Evolutionary conservation across 1,140 invertebrate genomes (phyloP), one percentile per base, ranked within the genome.

Genomic region (Lepidurus arcticus): DNA sequence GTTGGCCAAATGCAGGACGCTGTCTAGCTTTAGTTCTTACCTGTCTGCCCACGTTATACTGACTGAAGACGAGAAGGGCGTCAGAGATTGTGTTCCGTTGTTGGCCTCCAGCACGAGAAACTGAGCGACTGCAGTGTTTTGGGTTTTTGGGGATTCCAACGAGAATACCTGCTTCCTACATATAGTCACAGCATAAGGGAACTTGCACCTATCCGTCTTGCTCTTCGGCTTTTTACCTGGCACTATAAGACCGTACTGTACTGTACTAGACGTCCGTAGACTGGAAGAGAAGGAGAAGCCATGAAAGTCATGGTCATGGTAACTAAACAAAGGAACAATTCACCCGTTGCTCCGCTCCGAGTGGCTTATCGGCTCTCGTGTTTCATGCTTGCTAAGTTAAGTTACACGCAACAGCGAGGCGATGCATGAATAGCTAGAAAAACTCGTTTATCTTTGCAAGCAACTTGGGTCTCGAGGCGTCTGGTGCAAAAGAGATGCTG

Each of bases 161-260:
- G 53, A 21, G 34, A 34, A n/a, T 65, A 65, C 53, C 53, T 65
- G 53, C n/a, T 65, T 65, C 53, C 53, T 65, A 53, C 53, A n/a
- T 16, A n/a, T n/a, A n/a, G n/a, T n/a, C n/a, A 4, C 16, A 65
- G 6, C 9, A 65, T 5, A 21, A 65, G 21, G 21, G 53, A 65
- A 65, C 6, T 21, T 65, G 53, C 8, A 7, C 16, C 7, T 65
- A 9, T 65, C 9, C 7, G 9, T 16, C 53, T 65, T 9, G 53
- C 21, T 65, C 21, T 21, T 65, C 53, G 16, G 53, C 53, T 65
- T 16, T 34, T 34, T 65, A 16, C 53, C 53, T 65, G 53, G 5
- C 16, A 65, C 53, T 65, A 65, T 24, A 65, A 65, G n/a, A 65
- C 53, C 16, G 53, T n/a, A 65, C 16, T n/a, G 9, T 16, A 65